Conservation (phyloP, 2,113 vertebrate genomes). For the Poeciliopsis occidentalis region DNA sequence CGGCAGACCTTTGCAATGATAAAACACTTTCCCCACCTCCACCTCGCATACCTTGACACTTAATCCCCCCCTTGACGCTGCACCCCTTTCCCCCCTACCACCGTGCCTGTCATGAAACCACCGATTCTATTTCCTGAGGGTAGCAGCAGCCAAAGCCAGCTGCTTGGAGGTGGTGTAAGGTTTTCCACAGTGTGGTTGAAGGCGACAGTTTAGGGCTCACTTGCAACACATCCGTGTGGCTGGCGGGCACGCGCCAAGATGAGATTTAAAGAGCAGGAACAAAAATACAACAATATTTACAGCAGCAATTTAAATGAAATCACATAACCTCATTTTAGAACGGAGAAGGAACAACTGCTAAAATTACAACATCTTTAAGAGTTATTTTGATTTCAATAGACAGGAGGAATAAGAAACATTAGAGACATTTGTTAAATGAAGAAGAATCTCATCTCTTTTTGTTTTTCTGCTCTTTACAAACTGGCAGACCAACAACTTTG, state of each 20-base stretch:
- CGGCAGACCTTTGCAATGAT: slow-evolving; percentile 56
- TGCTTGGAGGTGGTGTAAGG: slow-evolving; percentile 30
- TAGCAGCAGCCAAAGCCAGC: slow-evolving; percentile 49
- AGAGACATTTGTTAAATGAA: not conserved
- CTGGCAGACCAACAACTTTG: not conserved
- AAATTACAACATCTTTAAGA: too few relatives aligned
- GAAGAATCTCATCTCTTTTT: not conserved
- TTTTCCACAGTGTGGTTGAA: slow-evolving; percentile 39
- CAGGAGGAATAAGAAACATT: too few relatives aligned
- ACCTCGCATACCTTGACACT: not conserved
- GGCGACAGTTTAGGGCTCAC: slow-evolving; percentile 32
- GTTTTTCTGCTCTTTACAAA: not conserved
- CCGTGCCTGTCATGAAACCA: slow-evolving; percentile 63
- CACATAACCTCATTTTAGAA: not conserved
- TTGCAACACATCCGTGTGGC: slow-evolving; percentile 8
- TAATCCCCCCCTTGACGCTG: slow-evolving; percentile 37
- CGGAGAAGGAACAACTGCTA: not conserved
- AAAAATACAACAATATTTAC: not conserved
- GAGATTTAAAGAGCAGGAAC: too few relatives aligned
- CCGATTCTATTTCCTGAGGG: slow-evolving; percentile 71
- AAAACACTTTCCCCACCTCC: slow-evolving; percentile 47
- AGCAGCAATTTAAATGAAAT: not conserved
- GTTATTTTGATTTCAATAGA: too few relatives aligned
- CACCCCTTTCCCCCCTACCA: slow-evolving; percentile 9
- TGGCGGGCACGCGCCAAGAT: too few relatives aligned